phyloP scores from a whole-genome alignment of 2,113 vertebrate genomes.

The Oostethus manadensis region DNA sequence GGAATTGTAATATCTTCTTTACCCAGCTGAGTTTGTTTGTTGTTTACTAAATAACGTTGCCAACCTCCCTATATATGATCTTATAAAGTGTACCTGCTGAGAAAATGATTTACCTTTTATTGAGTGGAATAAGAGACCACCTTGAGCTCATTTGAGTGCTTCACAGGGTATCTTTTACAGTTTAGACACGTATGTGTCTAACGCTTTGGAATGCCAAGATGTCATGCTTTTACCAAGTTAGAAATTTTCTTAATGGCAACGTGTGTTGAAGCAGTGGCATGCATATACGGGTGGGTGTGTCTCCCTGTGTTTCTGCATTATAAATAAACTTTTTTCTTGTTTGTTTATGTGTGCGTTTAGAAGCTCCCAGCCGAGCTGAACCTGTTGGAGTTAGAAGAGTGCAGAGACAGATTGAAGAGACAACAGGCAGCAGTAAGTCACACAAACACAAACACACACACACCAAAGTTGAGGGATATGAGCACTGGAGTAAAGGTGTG shows the following conservation, averaged over 20 bases:
- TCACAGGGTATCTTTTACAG: slow-evolving; percentile 4
- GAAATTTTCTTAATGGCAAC: slow-evolving; percentile 1
- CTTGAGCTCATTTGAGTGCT: slow-evolving; percentile 15
- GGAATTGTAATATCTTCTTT: slow-evolving; percentile 58
- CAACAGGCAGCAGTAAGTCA: slow-evolving; percentile 92
- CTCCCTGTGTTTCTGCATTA: not conserved
- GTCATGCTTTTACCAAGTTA: not conserved
- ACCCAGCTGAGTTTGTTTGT: slow-evolving; percentile 40
- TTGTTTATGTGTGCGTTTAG: slow-evolving; percentile 59
- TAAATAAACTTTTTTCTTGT: slow-evolving; percentile 15
- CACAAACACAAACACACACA: not conserved
- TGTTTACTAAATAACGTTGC: slow-evolving; percentile 55
- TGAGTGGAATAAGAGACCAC: not conserved
- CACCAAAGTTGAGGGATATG: not conserved
- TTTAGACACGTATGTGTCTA: slow-evolving; percentile 8
- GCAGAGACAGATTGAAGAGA: slow-evolving; percentile 89
- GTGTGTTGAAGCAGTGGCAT: slow-evolving; percentile 1
- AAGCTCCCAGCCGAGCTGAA: slow-evolving; percentile 88
- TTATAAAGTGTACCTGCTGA: slow-evolving; percentile 22
- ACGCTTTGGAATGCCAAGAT: slow-evolving; percentile 2
- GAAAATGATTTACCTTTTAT: slow-evolving; percentile 14
- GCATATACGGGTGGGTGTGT: not conserved
- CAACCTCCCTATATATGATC: slow-evolving; percentile 32
- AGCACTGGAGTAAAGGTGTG: no score
- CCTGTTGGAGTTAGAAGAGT: slow-evolving; percentile 90